These are phyloP conservation scores for Tympanoctomys barrerae DNA, from an alignment of 2,797 vertebrate species.

Conservation along the genomic window DNA sequence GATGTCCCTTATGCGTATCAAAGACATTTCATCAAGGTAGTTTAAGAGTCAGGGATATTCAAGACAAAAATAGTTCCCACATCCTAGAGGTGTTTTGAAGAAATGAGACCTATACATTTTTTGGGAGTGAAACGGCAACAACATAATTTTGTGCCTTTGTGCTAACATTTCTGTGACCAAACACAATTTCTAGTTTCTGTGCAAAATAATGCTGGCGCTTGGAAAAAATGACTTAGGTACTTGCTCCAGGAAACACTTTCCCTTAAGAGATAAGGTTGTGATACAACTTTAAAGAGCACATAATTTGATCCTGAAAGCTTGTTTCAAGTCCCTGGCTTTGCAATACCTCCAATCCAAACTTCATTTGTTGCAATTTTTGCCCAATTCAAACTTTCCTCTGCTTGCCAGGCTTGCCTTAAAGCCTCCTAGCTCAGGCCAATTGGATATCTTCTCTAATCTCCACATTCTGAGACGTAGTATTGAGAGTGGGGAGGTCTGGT, in stretches of 20 bases:
- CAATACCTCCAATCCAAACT: background rate
- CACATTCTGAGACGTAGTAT: background rate
- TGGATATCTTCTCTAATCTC: background rate
- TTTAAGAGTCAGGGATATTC: background rate
- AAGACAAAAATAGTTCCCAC: conserved; percentile 23
- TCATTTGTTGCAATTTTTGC: background rate
- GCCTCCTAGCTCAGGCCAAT: background rate
- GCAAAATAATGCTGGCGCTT: background rate
- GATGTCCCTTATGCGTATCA: background rate
- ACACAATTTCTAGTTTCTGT: background rate
- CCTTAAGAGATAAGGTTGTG: background rate
- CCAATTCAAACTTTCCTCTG: background rate
- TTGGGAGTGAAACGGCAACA: background rate
- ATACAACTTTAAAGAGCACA: background rate
- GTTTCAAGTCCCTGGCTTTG: background rate
- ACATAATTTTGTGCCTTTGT: background rate
- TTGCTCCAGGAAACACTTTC: background rate
- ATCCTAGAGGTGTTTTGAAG: background rate
- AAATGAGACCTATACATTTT: background rate
- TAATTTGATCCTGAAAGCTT: background rate
- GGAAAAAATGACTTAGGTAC: background rate
- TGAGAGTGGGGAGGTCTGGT: background rate
- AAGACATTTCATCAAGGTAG: background rate
- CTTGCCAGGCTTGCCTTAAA: background rate
- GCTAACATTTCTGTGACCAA: conserved; percentile 19